Percentiles rank a stretch among this genome's conserved stretches.
Evolutionary conservation across 2,797 vertebrate genomes (phyloP).

Genomic region (Gambelia wislizenii): DNA sequence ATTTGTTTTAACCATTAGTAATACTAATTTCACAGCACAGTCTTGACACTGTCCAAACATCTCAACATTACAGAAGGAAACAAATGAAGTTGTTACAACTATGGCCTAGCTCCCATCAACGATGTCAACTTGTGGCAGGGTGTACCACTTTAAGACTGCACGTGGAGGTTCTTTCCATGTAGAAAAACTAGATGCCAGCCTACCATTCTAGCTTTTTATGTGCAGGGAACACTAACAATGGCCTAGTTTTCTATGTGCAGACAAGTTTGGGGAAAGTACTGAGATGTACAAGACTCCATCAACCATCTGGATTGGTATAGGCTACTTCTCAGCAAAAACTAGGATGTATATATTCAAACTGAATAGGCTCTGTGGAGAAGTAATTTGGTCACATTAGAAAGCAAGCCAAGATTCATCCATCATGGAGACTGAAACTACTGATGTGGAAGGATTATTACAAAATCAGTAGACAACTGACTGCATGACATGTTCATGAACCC

Average conservation of each 20-base stretch:
- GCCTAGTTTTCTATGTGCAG: not conserved
- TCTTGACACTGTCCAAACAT: rapidly evolving
- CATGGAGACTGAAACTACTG: no score
- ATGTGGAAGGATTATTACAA: not conserved
- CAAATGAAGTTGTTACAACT: not conserved
- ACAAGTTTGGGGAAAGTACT: no score
- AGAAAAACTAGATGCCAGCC: no score
- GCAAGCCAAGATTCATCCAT: not conserved
- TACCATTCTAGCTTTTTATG: no score
- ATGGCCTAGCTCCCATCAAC: not conserved
- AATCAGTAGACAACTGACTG: not conserved
- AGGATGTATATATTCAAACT: not conserved
- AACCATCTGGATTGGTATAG: not conserved
- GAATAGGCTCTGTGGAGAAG: not conserved
- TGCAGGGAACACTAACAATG: not conserved
- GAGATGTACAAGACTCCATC: not conserved
- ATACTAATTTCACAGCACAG: rapidly evolving
- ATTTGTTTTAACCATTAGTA: conserved; percentile 10
- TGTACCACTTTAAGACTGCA: not conserved
- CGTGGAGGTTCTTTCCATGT: not conserved
- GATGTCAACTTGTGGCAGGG: not conserved
- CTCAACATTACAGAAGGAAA: not conserved
- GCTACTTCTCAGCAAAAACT: not conserved
- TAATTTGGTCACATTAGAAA: not conserved
- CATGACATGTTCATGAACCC: not conserved